Evolutionary conservation across 2,888 invertebrate genomes (phyloP), one percentile per base, ranked within the genome.

Genomic region (Ormyrus nitidulus): DNA sequence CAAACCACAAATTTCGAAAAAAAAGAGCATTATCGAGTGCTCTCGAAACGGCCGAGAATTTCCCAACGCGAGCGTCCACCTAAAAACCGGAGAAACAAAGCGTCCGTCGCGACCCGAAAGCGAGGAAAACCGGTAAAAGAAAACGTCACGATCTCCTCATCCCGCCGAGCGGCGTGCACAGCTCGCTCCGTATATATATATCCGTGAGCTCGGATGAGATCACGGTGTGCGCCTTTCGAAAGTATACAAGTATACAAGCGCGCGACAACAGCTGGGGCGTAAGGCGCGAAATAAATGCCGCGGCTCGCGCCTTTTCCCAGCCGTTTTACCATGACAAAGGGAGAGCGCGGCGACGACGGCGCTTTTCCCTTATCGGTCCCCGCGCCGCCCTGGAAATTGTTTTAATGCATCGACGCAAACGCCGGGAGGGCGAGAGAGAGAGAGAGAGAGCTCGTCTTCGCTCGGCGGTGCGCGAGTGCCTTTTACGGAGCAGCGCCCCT

Each of bases 101-200:
- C 19, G 19, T 19, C 19, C 19, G 19, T 19, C 1, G 19, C 19
- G 19, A 19, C 1, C 19, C 19, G 19, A 19, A 19, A 19, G 19
- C 79, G 69, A 81, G 83, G 82, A 85, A 86, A 87, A 85, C 84
- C 84, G 84, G 84, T 83, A 84, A 79, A 69, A 83, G 85, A 86
- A 86, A 87, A 86, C 83, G 86, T 85, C 85, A 87, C 82, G 85
- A 84, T 84, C 78, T 44, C 19, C n/a, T 4, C 11, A 62, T 19
- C 19, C n/a, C 48, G 19, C 77, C 58, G 13, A 70, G 46, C 34
- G 13, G 46, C 48, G 70, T 59, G 13, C 49, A 46, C 71, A 48
- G 6, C 61, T 51, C 54, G 56, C 65, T 11, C 65, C 19, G 19
- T 34, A 19, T 11, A 48, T 13, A 48, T 13, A 71, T 71, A 77